Base-by-base conservation (phyloP, 2,888 invertebrate genomes). In the Rhyacophila evoluta region DNA sequence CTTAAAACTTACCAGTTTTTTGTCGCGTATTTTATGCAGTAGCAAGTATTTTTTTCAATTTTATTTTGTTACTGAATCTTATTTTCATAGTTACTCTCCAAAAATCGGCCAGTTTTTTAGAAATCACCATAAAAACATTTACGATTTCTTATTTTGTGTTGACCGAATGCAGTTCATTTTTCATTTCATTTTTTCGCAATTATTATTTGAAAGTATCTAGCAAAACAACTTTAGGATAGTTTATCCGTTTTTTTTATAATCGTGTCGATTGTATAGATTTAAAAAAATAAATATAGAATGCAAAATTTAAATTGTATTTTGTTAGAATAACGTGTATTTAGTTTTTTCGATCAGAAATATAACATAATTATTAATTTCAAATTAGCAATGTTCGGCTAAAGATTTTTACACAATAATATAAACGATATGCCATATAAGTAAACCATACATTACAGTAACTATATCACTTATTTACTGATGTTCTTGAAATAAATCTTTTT, bases 71-170 rank as follows among this genome's bases (percentile, higher is more conserved):
- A 39, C 15, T n/a, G 15, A 12, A 39, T n/a, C 10, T 25, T 10
- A 55, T 55, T 55, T 41, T 55, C 19, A 10, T 55, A 55, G 15
- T 19, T 55, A 55, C 55, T 55, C 55, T 55, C 19, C 19, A 25
- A 55, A 55, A 55, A n/a, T 8, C 15, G 15, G 6, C 10, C 6
- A 41, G 6, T 55, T 55, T 55, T 55, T 55, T 55, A 55, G 55
- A 55, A 55, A 55, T 19, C 55, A 55, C 55, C 19, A 6, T 55
- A 25, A 55, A 55, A 55, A 55, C 55, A 19, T 55, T 19, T 19
- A 55, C 55, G 55, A 55, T 55, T 19, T 8, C 55, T 55, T 55
- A 55, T 55, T 55, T 55, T 55, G 55, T 55, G 19, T 55, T 10
- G 19, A 55, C 55, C 25, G 19, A 55, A 19, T 55, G 55, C 55